These are phyloP conservation scores for Bombyx mori DNA, from an alignment of 1,140 invertebrate genomes.

Conservation along the genomic window ASM3026992v2 NC_085110.1:11594501-11595000, in stretches of 20 bases:
- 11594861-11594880: slow-evolving; percentile 54
- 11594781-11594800: slow-evolving; percentile 69
- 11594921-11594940: too few species aligned
- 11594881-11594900: slow-evolving; percentile 26
- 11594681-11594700: slow-evolving; percentile 72
- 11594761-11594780: slow-evolving; percentile 64
- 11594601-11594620: slow-evolving; percentile 38
- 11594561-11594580: too few species aligned
- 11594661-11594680: slow-evolving; percentile 58
- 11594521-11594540: too few species aligned
- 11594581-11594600: slow-evolving; percentile 3
- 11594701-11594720: slow-evolving; percentile 62
- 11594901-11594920: not conserved
- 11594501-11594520: too few species aligned
- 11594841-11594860: slow-evolving; percentile 59
- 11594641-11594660: slow-evolving; percentile 59
- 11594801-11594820: slow-evolving; percentile 67
- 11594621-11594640: slow-evolving; percentile 53
- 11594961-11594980: too few species aligned
- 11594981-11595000: too few species aligned
- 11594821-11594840: slow-evolving; percentile 70
- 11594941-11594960: too few species aligned
- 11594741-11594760: slow-evolving; percentile 63
- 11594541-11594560: too few species aligned
- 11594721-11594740: slow-evolving; percentile 64